These are phyloP conservation scores for Drosophila subpulchrella DNA, from an alignment of 1,140 invertebrate species.

Conservation along the genomic window DNA sequence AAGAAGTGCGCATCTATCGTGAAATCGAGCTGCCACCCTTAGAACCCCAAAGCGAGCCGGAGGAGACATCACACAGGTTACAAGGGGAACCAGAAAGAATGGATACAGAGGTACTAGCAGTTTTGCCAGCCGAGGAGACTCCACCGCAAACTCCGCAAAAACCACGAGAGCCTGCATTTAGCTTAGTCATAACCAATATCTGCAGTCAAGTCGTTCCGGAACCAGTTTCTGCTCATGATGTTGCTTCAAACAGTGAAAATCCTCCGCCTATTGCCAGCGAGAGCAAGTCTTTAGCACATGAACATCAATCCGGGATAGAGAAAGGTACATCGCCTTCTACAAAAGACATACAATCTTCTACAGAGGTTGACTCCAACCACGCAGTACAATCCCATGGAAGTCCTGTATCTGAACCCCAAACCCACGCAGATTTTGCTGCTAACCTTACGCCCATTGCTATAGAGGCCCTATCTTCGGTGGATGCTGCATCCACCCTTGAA, in stretches of 20 bases:
- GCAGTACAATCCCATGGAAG: background rate
- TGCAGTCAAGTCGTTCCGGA: conserved; percentile 48
- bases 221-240: too few relatives aligned
- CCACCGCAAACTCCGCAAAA: background rate
- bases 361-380: too few relatives aligned
- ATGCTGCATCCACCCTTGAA: background rate
- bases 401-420: background rate
- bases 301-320: background rate
- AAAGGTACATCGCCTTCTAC: too few relatives aligned
- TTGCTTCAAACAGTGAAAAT: background rate
- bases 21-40: conserved; percentile 67
- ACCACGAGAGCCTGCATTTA: conserved; percentile 14
- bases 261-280: too few relatives aligned
- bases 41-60: conserved; percentile 1
- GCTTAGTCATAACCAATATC: conserved; percentile 65
- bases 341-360: background rate
- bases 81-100: background rate
- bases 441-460: background rate
- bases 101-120: background rate
- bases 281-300: background rate
- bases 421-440: background rate
- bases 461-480: background rate
- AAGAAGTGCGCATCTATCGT: conserved; percentile 66
- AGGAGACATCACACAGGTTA: background rate
- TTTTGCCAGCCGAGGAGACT: background rate